Conservation (phyloP, 2,888 invertebrate species). For the Limnephilus auricula region DNA sequence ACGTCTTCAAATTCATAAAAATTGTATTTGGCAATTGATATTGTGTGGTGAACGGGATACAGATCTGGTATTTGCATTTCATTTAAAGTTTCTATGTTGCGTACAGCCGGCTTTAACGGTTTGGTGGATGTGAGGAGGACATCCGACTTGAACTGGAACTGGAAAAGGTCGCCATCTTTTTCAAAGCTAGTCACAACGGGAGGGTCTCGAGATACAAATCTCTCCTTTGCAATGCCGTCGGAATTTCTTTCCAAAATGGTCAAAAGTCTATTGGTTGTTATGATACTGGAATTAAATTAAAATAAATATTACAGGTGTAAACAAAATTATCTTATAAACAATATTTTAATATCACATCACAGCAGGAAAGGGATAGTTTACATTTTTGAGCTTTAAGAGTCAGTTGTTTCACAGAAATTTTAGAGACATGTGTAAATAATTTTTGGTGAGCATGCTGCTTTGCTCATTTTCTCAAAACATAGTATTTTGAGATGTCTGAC, state of each 20-base stretch:
- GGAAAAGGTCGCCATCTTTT: slow-evolving; percentile 80
- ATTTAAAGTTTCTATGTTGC: slow-evolving; percentile 72
- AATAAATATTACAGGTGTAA: background rate
- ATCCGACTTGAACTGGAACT: slow-evolving; percentile 82
- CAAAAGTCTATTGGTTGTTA: slow-evolving; percentile 81
- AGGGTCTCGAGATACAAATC: slow-evolving; percentile 80
- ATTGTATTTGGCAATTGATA: slow-evolving; percentile 81
- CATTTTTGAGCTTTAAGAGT: too few species aligned
- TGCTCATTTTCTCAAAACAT: too few species aligned
- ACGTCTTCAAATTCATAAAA: slow-evolving; percentile 80
- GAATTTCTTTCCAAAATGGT: slow-evolving; percentile 83
- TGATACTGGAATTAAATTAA: slow-evolving; percentile 76
- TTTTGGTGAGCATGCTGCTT: too few species aligned
- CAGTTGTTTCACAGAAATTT: too few species aligned
- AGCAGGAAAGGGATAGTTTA: too few species aligned
- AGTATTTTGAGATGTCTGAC: too few species aligned
- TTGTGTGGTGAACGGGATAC: slow-evolving; percentile 85
- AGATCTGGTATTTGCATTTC: slow-evolving; percentile 82
- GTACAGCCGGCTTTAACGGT: slow-evolving; percentile 77
- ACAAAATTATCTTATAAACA: background rate
- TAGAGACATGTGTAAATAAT: too few species aligned
- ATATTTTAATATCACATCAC: too few species aligned
- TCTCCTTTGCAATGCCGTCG: slow-evolving; percentile 77
- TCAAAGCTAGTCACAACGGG: slow-evolving; percentile 78
- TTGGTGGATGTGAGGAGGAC: slow-evolving; percentile 81